Evolutionary conservation across 2,113 vertebrate species (phyloP), one percentile per base, ranked within the genome.

Genomic region (Tupaia tana): DNA sequence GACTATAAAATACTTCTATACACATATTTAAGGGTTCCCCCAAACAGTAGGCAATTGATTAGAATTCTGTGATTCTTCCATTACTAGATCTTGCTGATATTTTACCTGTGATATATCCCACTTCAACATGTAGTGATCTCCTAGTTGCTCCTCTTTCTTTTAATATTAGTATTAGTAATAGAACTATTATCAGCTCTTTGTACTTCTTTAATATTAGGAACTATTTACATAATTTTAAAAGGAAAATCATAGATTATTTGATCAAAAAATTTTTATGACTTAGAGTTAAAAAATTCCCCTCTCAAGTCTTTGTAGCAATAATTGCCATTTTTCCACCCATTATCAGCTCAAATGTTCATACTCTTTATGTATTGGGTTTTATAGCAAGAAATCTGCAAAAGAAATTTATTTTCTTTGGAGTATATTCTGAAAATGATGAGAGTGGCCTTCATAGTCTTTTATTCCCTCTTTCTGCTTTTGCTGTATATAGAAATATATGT

Each of bases 1-100:
- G 81, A 34, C n/a, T 86, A 89, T 74, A 77, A 92, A 81, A 29
- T 67, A 78, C 90, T 95, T 77, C 12, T 90, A 10, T 78, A 86
- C 25, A 84, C 2, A 27, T 85, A 74, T 64, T 59, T 81, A 54
- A 81, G 88, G 22, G 18, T 77, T 70, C 0, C 27, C 3, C 9
- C 9, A 61, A 86, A 64, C 54, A 43, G 12, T 64, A 73, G 52
- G 7, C 25, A 88, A 88, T 75, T 88, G 56, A 25, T 64, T 79
- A 43, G 0, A 90, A 73, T 16, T 27, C 22, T 56, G 10, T 59
- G 31, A 79, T 34, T 2, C 83, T 34, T 92, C 29, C 8, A 43
- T 24, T 66, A 87, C 18, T 77, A 73, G 6, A 4, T 86, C 31
- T 95, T 43, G 34, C 14, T 85, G 9, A 13, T n/a, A 15, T 69